phyloP scores from a whole-genome alignment of 2,113 vertebrate genomes.

The human region DNA sequence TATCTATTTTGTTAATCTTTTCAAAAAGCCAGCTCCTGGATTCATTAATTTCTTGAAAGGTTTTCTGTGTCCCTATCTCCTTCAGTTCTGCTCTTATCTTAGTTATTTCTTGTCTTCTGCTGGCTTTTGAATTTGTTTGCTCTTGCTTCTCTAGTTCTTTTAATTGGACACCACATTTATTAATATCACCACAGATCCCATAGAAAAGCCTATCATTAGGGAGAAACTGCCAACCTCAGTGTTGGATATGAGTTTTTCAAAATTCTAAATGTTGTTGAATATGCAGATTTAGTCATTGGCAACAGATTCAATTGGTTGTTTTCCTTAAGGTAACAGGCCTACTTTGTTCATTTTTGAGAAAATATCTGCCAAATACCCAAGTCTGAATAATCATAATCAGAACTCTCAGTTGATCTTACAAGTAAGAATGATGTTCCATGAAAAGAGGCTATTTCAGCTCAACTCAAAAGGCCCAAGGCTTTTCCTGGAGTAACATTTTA shows the following conservation, averaged over 20 bases:
- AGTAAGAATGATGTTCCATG: not conserved
- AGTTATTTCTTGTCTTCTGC: too few relatives aligned
- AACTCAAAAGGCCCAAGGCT: accelerated
- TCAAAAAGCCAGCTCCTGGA: too few relatives aligned
- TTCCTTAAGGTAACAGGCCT: not conserved
- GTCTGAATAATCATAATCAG: not conserved
- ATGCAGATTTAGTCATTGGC: not conserved
- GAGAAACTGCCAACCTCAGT: not conserved
- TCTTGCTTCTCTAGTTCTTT: too few relatives aligned
- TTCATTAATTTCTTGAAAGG: too few relatives aligned
- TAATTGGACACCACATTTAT: not conserved
- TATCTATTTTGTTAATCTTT: too few relatives aligned
- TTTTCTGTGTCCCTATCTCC: too few relatives aligned
- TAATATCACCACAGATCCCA: not conserved
- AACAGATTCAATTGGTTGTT: not conserved
- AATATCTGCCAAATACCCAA: not conserved
- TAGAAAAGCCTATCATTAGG: not conserved
- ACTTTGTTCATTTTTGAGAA: constrained; percentile 11
- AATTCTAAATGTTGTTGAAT: not conserved
- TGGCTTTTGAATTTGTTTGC: too few relatives aligned
- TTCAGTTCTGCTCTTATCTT: too few relatives aligned
- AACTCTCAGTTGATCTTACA: not conserved
- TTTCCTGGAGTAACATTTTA: not conserved
- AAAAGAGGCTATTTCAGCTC: not conserved
- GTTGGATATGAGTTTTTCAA: not conserved